Evolutionary conservation across 2,797 vertebrate genomes (phyloP).

Genomic region (Orientallactaga sibirica): DNA sequence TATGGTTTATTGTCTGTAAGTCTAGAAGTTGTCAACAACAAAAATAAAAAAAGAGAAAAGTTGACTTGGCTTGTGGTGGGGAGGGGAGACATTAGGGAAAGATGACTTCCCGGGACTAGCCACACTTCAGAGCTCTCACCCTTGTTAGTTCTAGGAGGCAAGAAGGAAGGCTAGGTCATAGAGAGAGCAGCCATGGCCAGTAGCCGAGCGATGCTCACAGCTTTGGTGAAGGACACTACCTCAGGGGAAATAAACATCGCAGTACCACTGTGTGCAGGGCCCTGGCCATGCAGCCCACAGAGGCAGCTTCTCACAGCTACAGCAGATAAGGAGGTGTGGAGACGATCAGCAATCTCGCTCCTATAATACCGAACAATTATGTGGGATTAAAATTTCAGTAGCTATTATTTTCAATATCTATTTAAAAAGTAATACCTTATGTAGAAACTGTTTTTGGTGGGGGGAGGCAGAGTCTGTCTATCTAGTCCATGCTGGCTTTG

Average conservation of each 20-base stretch:
- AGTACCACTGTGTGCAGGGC: not conserved
- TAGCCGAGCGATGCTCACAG: not conserved
- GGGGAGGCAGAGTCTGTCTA: not conserved
- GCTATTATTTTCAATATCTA: conserved; percentile 9
- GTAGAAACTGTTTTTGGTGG: not conserved
- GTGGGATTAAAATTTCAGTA: too few species aligned
- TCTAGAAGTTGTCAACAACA: too few species aligned
- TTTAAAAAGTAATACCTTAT: conserved; percentile 54
- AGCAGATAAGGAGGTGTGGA: not conserved
- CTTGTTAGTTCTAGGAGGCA: not conserved
- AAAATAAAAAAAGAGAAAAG: too few species aligned
- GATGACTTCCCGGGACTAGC: not conserved
- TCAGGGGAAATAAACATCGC: not conserved
- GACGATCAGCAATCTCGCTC: not conserved
- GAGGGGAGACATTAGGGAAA: not conserved
- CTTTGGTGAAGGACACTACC: not conserved
- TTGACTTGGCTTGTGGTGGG: too few species aligned
- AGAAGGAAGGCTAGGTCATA: not conserved
- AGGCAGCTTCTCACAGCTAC: not conserved
- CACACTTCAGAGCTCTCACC: not conserved
- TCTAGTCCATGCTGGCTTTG: not conserved
- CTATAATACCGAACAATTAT: not conserved
- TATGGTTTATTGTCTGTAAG: too few species aligned
- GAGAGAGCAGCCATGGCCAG: not conserved
- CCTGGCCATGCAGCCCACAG: not conserved